phyloP scores from a whole-genome alignment of 2,113 vertebrate genomes.

The Oxyruncus cristatus region DNA sequence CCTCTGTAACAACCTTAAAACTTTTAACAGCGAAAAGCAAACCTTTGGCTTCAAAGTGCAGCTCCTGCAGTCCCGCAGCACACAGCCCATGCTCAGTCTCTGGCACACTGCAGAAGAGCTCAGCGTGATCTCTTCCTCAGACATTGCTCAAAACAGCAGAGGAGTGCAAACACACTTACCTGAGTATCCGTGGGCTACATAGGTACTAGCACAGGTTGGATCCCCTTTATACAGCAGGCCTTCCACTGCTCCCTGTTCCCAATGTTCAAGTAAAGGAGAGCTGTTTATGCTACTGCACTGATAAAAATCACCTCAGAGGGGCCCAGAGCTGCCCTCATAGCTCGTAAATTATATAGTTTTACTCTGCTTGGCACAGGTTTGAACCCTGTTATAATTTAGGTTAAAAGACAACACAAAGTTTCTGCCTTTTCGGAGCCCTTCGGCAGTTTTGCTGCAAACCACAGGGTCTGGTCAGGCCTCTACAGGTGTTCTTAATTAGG shows the following conservation, averaged over 20 bases:
- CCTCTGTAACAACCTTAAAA: background rate
- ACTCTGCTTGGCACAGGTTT: slow-evolving; percentile 28
- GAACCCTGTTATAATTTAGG: slow-evolving; percentile 54
- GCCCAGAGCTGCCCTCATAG: slow-evolving; percentile 30
- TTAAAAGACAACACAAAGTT: slow-evolving; percentile 53
- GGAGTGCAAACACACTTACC: background rate
- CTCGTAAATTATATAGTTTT: slow-evolving; percentile 52
- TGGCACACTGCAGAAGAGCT: background rate
- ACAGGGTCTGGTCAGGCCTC: slow-evolving; percentile 51
- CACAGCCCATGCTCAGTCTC: background rate
- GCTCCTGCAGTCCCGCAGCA: accelerated
- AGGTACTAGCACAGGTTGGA: background rate
- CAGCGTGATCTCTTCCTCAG: background rate
- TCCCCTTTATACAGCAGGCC: background rate
- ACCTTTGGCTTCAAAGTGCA: background rate
- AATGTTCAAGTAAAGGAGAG: background rate
- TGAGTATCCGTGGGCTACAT: background rate
- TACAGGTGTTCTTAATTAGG: slow-evolving; percentile 58
- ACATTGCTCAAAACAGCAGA: background rate
- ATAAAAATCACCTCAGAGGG: slow-evolving; percentile 54
- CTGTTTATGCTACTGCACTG: slow-evolving; percentile 47
- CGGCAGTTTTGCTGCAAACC: slow-evolving; percentile 56
- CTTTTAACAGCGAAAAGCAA: background rate
- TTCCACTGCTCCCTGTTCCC: background rate
- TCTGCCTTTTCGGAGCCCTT: slow-evolving; percentile 48